Conservation (phyloP, 2,888 invertebrate species). For the Cheilosia scutellata region DNA sequence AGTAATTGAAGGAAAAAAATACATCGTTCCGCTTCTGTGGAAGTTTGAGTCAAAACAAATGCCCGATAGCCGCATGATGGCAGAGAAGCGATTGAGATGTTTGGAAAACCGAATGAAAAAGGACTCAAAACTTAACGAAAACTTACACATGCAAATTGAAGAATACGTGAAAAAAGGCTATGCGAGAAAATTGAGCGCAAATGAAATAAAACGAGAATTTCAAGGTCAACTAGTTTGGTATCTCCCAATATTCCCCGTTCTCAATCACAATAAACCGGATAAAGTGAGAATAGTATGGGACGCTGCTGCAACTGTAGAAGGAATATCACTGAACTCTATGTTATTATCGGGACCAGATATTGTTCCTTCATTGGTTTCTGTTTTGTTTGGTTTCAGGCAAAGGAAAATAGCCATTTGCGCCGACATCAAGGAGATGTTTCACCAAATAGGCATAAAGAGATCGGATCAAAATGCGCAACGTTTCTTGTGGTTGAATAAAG, state of each 20-base stretch:
- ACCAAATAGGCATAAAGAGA: constrained; percentile 1
- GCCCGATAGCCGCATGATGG: not conserved
- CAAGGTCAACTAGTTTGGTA: not conserved
- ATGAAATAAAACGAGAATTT: too few relatives aligned
- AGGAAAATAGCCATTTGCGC: not conserved
- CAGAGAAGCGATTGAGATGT: too few relatives aligned
- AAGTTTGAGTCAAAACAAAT: not conserved
- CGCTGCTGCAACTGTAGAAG: not conserved
- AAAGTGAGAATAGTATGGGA: constrained; percentile 1
- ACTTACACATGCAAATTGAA: too few relatives aligned
- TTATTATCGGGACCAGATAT: not conserved
- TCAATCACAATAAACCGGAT: not conserved
- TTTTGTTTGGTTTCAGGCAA: not conserved
- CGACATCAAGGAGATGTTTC: too few relatives aligned
- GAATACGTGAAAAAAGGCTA: too few relatives aligned
- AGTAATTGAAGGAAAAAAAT: not conserved
- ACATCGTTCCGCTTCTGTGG: not conserved
- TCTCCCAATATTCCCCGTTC: not conserved
- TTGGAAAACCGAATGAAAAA: too few relatives aligned
- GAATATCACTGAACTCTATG: not conserved
- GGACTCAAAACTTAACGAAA: too few relatives aligned
- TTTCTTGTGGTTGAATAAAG: not conserved
- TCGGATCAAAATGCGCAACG: too few relatives aligned
- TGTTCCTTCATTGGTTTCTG: not conserved
- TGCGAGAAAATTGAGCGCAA: too few relatives aligned